These are phyloP conservation scores for Yponomeuta plumbellus DNA, from an alignment of 2,888 invertebrate species.

Conservation along the genomic window DNA sequence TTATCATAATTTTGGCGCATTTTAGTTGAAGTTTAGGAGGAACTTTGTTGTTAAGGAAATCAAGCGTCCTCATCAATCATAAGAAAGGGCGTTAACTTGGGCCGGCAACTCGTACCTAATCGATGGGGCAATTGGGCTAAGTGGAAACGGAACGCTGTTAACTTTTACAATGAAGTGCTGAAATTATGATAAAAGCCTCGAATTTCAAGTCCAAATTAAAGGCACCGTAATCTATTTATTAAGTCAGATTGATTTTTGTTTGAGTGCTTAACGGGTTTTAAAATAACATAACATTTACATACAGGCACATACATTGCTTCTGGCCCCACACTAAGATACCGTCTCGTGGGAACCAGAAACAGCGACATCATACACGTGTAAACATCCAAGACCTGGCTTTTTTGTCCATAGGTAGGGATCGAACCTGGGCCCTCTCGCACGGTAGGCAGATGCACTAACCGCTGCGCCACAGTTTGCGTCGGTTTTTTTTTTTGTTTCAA, in stretches of 20 bases:
- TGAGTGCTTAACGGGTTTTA: background rate
- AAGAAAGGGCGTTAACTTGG: background rate
- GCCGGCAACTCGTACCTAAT: background rate
- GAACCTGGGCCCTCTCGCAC: no score
- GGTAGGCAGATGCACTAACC: no score
- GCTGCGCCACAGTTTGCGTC: no score
- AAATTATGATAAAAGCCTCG: background rate
- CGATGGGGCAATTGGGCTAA: background rate
- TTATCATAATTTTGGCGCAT: background rate
- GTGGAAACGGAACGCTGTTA: background rate
- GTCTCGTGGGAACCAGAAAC: no score
- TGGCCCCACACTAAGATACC: no score
- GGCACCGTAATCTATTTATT: background rate
- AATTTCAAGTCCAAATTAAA: background rate
- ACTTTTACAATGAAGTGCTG: background rate
- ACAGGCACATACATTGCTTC: no score
- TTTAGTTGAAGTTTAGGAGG: background rate
- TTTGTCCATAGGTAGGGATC: no score
- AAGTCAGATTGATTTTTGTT: background rate
- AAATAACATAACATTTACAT: no score
- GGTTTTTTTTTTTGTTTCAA: no score
- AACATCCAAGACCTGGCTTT: no score
- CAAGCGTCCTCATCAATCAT: background rate
- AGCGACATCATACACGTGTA: no score
- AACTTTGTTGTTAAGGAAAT: background rate